Conservation (phyloP, 2,888 invertebrate species). For the Mythimna ferrago region DNA sequence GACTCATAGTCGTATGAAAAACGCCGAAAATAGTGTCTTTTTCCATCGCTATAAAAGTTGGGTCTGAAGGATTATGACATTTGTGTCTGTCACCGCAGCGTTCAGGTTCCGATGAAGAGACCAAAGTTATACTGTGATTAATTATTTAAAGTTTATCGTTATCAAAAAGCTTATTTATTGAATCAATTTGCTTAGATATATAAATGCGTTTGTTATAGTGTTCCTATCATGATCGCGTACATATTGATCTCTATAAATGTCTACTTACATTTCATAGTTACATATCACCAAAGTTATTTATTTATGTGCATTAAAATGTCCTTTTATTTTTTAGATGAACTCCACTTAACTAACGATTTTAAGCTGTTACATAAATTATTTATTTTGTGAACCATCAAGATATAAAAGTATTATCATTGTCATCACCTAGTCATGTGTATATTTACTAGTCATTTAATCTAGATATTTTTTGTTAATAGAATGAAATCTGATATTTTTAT, state of each 20-base stretch:
- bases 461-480: constrained; percentile 54
- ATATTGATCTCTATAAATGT: constrained; percentile 45
- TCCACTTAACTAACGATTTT: constrained; percentile 27
- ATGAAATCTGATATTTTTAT: constrained; percentile 63
- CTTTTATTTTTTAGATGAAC: constrained; percentile 21
- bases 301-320: constrained; percentile 14
- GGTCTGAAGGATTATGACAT: not conserved
- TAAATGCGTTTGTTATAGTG: constrained; percentile 33
- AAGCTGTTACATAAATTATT: constrained; percentile 13
- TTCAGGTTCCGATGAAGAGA: not conserved
- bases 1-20: no score
- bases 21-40: no score
- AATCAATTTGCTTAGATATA: constrained; percentile 35
- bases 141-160: constrained; percentile 44
- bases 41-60: not conserved
- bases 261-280: constrained; percentile 51
- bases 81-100: not conserved
- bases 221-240: constrained; percentile 18
- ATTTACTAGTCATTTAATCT: constrained; percentile 52
- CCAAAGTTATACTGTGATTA: constrained; percentile 7
- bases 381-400: constrained; percentile 34
- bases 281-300: constrained; percentile 59
- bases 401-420: constrained; percentile 21
- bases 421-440: constrained; percentile 57
- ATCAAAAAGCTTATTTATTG: constrained; percentile 31